These are phyloP conservation scores for Strix aluco DNA, from an alignment of 2,113 vertebrate species.

Conservation along the genomic window DNA sequence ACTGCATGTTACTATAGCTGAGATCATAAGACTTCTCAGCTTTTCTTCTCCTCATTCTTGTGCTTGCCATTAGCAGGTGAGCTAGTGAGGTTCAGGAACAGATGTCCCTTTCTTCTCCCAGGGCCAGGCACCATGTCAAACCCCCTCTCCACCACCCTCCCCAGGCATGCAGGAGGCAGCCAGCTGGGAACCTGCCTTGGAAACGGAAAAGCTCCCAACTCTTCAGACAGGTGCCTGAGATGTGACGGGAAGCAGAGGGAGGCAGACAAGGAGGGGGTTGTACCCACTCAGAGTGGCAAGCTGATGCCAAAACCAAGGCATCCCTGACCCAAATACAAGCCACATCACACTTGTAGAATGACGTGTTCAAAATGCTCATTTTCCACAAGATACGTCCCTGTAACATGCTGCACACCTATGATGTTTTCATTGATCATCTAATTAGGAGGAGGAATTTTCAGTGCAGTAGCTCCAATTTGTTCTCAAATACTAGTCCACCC, in stretches of 20 bases:
- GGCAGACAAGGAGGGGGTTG: neutral
- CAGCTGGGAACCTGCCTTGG: neutral
- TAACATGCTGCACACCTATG: accelerated
- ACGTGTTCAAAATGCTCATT: neutral
- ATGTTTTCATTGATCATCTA: neutral
- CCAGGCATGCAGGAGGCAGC: neutral
- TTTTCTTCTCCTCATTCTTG: neutral
- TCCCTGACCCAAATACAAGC: neutral
- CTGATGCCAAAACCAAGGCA: neutral
- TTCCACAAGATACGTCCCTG: neutral
- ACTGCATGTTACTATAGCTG: neutral
- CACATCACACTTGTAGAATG: neutral
- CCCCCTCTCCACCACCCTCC: neutral
- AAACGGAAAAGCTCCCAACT: neutral
- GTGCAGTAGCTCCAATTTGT: neutral
- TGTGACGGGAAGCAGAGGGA: neutral
- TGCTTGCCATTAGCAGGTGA: neutral
- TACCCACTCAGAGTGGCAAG: accelerated
- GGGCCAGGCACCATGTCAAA: neutral
- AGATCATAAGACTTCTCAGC: neutral
- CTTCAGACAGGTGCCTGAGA: accelerated
- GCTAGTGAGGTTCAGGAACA: neutral
- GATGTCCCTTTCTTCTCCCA: neutral
- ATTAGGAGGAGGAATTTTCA: neutral
- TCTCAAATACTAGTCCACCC: neutral